Evolutionary conservation across 2,888 invertebrate species (phyloP), one percentile per base, ranked within the genome.

Genomic region (Drosophila imparisetae): DNA sequence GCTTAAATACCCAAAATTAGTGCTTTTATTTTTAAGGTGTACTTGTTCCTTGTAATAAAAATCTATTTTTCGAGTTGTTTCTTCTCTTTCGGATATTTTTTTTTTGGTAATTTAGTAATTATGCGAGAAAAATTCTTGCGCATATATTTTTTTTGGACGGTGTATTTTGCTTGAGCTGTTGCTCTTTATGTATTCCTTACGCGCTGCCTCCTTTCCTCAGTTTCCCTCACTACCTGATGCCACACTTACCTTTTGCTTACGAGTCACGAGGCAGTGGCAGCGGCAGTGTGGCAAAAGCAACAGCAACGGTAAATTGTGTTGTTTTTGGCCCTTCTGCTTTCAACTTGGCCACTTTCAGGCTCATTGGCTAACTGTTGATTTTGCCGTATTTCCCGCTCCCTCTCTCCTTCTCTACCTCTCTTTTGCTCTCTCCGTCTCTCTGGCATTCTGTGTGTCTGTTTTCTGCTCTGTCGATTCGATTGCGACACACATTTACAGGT

Each of bases 281-380:
- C 21, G 45, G 21, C 45, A 24, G 45, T 45, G 45, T 45, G 21
- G 45, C 21, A 45, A 21, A 21, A 21, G 42, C 21, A n/a, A n/a
- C 11, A 42, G 45, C 21, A 24, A 45, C 45, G 4, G 45, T 24
- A 45, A 45, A 21, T 24, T 68, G 42, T 65, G 58, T 59, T 68
- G 65, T n/a, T 49, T 52, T 50, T 38, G 21, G 48, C 52, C 53
- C 45, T 54, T 60, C 75, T 63, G 54, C 36, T 58, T 53, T 45
- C 29, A 8, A 54, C 52, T 66, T 57, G 75, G 62, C 60, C 72
- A 75, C 75, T 89, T 85, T 83, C 84, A 80, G 85, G 81, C 87
- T 85, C 85, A 85, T 84, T 89, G 87, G 87, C 83, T 89, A 86
- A 88, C 86, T 89, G 86, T 86, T 86, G 86, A 86, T 83, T 86